phyloP scores from a whole-genome alignment of 2,113 vertebrate species.

The Ovis canadensis region DNA sequence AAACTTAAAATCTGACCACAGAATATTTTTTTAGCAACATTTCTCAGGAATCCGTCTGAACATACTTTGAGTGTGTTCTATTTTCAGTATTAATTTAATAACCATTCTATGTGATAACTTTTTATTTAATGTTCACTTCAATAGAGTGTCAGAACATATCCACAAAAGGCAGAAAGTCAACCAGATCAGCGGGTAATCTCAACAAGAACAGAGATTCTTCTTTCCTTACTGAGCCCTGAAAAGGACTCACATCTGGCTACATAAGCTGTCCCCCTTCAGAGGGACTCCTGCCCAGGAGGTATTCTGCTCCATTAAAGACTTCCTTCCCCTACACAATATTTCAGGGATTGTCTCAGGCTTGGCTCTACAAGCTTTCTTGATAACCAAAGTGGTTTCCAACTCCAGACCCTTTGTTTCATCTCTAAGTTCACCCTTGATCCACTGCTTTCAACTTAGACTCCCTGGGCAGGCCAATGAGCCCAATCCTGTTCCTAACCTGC shows the following conservation, averaged over 20 bases:
- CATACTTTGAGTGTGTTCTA: neutral
- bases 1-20: neutral
- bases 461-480: neutral
- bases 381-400: neutral
- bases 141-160: neutral
- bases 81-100: neutral
- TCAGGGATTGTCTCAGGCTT: neutral
- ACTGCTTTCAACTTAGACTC: neutral
- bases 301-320: neutral
- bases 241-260: neutral
- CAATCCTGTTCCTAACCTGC: neutral
- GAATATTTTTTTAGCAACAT: neutral
- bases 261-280: neutral
- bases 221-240: neutral
- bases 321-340: neutral
- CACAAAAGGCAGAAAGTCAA: neutral
- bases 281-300: neutral
- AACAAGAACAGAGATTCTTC: neutral
- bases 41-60: neutral
- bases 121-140: neutral
- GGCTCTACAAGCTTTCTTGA: neutral
- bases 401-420: neutral
- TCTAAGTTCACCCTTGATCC: neutral
- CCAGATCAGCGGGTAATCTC: neutral
- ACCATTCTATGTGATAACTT: neutral